A percentile compares a stretch with the other conserved stretches of the same genome.
Evolutionary conservation across 1,140 invertebrate genomes (phyloP).

Genomic region (Trypoxylus dichotomus): DNA sequence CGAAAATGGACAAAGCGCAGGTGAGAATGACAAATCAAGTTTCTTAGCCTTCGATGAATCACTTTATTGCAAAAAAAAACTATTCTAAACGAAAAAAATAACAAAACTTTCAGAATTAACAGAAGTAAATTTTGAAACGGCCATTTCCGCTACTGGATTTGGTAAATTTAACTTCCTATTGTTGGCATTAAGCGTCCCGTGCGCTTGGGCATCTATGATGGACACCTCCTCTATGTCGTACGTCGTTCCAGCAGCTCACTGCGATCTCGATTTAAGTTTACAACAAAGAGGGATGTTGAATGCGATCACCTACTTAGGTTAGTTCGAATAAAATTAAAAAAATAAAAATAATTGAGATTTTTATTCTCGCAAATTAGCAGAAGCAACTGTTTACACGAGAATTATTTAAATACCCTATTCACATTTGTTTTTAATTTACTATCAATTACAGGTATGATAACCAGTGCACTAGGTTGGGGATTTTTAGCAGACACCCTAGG

Average conservation of each 20-base stretch:
- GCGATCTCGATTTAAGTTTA: conserved; percentile 66
- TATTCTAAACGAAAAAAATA: too few relatives aligned
- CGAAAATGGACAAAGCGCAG: too few relatives aligned
- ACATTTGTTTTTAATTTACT: neutral
- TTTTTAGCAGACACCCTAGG: conserved; percentile 78
- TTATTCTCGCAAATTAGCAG: too few relatives aligned
- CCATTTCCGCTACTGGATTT: conserved; percentile 55
- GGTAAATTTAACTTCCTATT: conserved; percentile 69
- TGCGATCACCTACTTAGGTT: conserved; percentile 68
- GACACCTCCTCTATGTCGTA: conserved; percentile 68
- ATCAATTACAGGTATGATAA: conserved; percentile 70
- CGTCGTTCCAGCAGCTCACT: conserved; percentile 70
- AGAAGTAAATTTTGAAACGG: conserved; percentile 53
- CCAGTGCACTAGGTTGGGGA: conserved; percentile 80
- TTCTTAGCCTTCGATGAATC: too few relatives aligned
- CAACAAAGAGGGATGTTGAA: conserved; percentile 71
- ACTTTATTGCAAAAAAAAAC: too few relatives aligned
- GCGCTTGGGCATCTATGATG: conserved; percentile 64
- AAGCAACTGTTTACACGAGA: neutral
- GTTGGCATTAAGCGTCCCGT: conserved; percentile 63
- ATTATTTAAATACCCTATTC: conserved; percentile 27
- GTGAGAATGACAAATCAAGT: too few relatives aligned
- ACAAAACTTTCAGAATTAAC: too few relatives aligned
- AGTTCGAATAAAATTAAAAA: neutral
- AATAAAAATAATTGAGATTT: neutral